phyloP scores from a whole-genome alignment of 1,140 invertebrate species.

The Myzus persicae region DNA sequence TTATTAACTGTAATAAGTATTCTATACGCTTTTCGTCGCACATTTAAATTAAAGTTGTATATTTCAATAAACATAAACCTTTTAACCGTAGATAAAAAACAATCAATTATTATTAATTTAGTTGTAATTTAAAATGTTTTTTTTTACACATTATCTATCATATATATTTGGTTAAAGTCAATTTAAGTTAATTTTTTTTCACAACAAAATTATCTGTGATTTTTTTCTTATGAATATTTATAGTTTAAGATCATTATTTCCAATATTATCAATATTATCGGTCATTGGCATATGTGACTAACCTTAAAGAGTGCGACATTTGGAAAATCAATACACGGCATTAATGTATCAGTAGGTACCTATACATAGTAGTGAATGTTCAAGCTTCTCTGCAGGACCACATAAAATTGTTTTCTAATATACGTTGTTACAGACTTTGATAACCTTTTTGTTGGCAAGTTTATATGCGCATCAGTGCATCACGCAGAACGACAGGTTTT shows the following conservation, averaged over 20 bases:
- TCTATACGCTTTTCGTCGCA: not conserved
- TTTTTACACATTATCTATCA: conserved; percentile 30
- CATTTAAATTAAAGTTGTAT: not conserved
- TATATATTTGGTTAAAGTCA: not conserved
- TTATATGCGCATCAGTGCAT: not conserved
- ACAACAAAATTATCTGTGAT: not conserved
- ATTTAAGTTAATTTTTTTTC: conserved; percentile 16
- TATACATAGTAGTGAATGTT: not conserved
- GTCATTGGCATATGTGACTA: not conserved
- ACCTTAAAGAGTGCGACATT: not conserved
- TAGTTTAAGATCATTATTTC: conserved; percentile 21
- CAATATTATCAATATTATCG: conserved; percentile 29
- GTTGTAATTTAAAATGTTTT: not conserved
- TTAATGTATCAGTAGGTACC: not conserved
- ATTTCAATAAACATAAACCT: conserved; percentile 6
- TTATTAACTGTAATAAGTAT: not conserved
- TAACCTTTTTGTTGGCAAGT: conserved; percentile 50
- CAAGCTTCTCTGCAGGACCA: not conserved
- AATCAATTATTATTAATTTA: conserved; percentile 12
- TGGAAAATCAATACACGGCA: not conserved
- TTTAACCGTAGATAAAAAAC: not conserved
- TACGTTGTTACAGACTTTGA: not conserved
- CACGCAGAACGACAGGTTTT: conserved; percentile 38
- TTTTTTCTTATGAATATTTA: conserved; percentile 31
- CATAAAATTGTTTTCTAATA: not conserved